A percentile compares a stretch with the other conserved stretches of the same genome.
Evolutionary conservation across 2,113 vertebrate species (phyloP).

Genomic region (Jacana jacana): DNA sequence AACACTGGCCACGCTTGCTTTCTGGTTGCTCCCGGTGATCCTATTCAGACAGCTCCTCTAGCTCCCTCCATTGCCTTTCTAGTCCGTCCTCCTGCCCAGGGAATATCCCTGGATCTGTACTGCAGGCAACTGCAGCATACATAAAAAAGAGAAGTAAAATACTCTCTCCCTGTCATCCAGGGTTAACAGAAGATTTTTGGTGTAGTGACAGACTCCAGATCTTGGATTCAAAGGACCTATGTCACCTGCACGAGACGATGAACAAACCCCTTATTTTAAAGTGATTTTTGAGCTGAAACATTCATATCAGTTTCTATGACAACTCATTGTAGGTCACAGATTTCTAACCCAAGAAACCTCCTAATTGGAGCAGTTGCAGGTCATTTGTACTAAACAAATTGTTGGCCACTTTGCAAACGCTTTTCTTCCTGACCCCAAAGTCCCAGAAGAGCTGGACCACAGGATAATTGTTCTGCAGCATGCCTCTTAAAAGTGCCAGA

Average conservation of each 20-base stretch:
- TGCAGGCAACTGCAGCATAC: not conserved
- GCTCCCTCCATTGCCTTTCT: not conserved
- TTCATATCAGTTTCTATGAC: constrained; percentile 57
- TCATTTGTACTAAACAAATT: constrained; percentile 61
- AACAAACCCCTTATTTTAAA: constrained; percentile 27
- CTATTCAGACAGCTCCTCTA: not conserved
- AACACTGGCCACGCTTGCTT: not conserved
- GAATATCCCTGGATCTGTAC: not conserved
- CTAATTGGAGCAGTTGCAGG: constrained; percentile 51
- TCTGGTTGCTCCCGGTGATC: not conserved
- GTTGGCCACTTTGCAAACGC: constrained; percentile 45
- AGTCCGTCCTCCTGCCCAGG: not conserved
- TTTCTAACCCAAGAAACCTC: constrained; percentile 47
- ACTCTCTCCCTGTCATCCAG: not conserved
- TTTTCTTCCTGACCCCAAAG: constrained; percentile 25
- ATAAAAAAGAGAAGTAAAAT: not conserved
- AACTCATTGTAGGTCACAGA: constrained; percentile 34
- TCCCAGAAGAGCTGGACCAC: not conserved
- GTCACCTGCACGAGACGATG: not conserved
- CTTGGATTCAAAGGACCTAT: not conserved
- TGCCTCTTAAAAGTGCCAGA: not conserved
- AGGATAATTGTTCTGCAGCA: constrained; percentile 9
- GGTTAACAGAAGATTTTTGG: not conserved
- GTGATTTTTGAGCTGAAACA: not conserved
- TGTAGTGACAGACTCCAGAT: not conserved